Base-by-base conservation (phyloP, 2,888 invertebrate genomes). In the Cephus spinipes region DNA sequence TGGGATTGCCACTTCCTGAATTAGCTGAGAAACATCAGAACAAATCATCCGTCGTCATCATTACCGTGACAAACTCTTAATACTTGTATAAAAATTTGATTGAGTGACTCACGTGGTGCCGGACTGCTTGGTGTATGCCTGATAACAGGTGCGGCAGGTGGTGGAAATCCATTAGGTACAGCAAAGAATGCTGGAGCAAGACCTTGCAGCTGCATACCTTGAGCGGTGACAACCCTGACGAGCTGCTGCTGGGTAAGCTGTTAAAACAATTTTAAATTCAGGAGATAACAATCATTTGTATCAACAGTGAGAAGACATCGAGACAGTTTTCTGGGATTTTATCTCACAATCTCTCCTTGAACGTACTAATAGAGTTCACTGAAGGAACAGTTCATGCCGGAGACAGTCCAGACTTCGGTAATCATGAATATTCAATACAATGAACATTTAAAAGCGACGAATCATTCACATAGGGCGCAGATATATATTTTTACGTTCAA, bases 161-260 rank as follows among this genome's bases (percentile, higher is more conserved):
- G 85, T 75, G 90, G 88, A 83, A 91, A 91, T 75, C 91, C 91
- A 82, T 91, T 91, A 11, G 91, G 91, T 69, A 91, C 91, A 76
- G 91, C 91, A 79, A 91, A 91, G 81, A 91, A 91, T 69, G 91
- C 90, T 71, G 91, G 91, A 11, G 91, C 83, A 76, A 91, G 84
- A 35, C 91, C 92, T 85, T 93, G 91, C 83, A 94, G 92, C 90
- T 94, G 93, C 87, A 93, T 92, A 76, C 94, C 94, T 89, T 95
- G 95, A 30, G 93, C 92, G 75, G 94, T 94, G 73, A 95, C 92
- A 78, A 95, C 94, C 79, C 95, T 92, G 71, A 95, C 92, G 80
- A 94, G 88, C 80, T 94, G 94, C 83, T 94, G 94, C 74, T 92
- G 93, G 74, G 91, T 91, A 80, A 91, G 79, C 91, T 91, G 85